These are phyloP conservation scores for Fregata magnificens DNA, from an alignment of 2,113 vertebrate species.

Conservation along the genomic window DNA sequence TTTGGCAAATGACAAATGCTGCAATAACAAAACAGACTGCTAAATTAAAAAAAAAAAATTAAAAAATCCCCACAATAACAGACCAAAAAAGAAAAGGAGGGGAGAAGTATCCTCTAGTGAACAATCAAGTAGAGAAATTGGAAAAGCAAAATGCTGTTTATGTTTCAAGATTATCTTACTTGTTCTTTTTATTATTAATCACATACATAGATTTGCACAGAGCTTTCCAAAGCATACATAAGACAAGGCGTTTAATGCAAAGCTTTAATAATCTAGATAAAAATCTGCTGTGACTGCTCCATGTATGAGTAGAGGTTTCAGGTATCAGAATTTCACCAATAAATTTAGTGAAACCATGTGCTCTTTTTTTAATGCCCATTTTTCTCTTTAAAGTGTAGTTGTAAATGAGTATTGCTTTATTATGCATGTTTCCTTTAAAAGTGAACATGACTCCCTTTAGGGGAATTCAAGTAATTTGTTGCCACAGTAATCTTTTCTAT, in stretches of 20 bases:
- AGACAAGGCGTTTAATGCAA: neutral
- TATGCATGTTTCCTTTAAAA: slow-evolving; percentile 76
- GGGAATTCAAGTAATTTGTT: slow-evolving; percentile 76
- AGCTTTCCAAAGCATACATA: slow-evolving; percentile 36
- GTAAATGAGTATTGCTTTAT: slow-evolving; percentile 72
- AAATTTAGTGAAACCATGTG: slow-evolving; percentile 28
- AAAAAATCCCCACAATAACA: neutral
- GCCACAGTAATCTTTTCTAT: slow-evolving; percentile 67
- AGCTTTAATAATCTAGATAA: slow-evolving; percentile 11
- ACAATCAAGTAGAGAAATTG: neutral
- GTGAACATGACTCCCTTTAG: slow-evolving; percentile 75
- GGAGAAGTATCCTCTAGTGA: neutral
- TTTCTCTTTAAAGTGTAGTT: slow-evolving; percentile 69
- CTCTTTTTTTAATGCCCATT: slow-evolving; percentile 55
- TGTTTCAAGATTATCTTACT: slow-evolving; percentile 3
- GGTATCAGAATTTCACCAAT: slow-evolving; percentile 3
- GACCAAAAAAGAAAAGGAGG: neutral
- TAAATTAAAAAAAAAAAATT: neutral
- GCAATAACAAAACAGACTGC: neutral
- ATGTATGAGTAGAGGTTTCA: neutral
- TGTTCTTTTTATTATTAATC: slow-evolving; percentile 25
- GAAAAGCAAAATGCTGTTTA: slow-evolving; percentile 44
- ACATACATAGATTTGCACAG: neutral
- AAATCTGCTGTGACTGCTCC: neutral
- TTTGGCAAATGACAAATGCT: neutral